Evolutionary conservation across 2,113 vertebrate genomes (phyloP), one percentile per base, ranked within the genome.

Genomic region (Collichthys lucidus): DNA sequence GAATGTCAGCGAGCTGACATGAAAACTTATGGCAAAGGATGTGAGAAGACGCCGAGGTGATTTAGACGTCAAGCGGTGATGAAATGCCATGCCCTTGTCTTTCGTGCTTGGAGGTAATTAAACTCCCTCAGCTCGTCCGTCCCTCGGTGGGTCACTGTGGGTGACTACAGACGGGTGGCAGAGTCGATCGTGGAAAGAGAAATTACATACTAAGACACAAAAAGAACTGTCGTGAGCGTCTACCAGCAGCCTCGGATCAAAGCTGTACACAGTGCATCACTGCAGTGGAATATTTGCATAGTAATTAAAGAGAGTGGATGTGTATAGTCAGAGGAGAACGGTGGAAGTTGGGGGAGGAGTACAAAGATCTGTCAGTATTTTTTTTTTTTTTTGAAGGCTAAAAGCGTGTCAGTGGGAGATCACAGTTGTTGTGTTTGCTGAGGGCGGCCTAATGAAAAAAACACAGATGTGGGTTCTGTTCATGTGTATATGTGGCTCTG

Each of bases 201-300:
- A 81, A 84, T 71, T 44, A 81, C 55, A 75, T 62, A 52, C 40
- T 26, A 11, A 42, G 52, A 88, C 10, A 73, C 44, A 71, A 55
- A 66, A 53, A 47, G 55, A 85, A 74, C 15, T 24, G 29, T 8
- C 26, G 12, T 3, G 42, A 60, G 35, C 35, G 24, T 47, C 20
- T 14, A 40, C 11, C 5, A 24, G 68, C 68, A 31, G 74, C 50
- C 19, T 67, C 66, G 16, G 22, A 87, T 80, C 42, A 88, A 79
- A 85, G 83, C 64, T 44, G 77, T 62, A 49, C 42, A 22, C 53
- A 17, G 40, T 1, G 53, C 26, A 24, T 31, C 1, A 22, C 81
- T 52, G 77, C 85, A 59, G 89, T 40, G 55, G 85, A 81, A 84
- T 68, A 83, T 82, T 81, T 88, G 65, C 74, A 87, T 66, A 66